Evolutionary conservation across 2,797 vertebrate genomes (phyloP), one percentile per base, ranked within the genome.

Genomic region (Pempheris klunzingeri): DNA sequence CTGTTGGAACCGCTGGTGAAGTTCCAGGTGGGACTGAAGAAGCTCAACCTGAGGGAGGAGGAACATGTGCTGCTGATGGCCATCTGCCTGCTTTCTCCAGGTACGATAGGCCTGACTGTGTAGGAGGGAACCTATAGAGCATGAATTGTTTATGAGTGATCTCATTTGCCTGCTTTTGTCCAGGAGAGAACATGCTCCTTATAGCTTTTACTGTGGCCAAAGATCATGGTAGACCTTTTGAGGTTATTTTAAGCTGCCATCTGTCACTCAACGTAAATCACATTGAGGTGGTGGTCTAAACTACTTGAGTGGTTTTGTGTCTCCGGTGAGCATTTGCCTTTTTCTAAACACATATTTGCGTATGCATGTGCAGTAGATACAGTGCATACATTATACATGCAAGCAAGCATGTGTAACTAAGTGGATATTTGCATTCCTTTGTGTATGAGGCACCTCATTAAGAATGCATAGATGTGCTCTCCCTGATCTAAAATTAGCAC

Each of bases 1-100:
- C 94, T 99, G 86, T 84, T 99, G 4, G 98, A 99, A 90, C 98
- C 98, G 0, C 95, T 99, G 46, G 93, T 99, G 79, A 99, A 98
- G 87, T 99, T 99, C 94, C 98, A 99, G 93, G 92, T 99, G 41
- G 95, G 96, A n/a, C 80, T 99, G 85, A 99, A 99, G 95, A 99
- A 99, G 90, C 94, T 99, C 80, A 95, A 96, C 87, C 94, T 99
- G 32, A 96, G 97, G 0, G 98, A 99, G 80, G 97, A 97, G 81
- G 98, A 99, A 65, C 98, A 99, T 0, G 98, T 99, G 68, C 94
- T 99, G 80, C 97, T 99, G 66, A 99, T 99, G 98, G 97, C 97
- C 90, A 98, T 99, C 95, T 99, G 98, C 90, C 93, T 99, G 81
- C 93, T 99, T 70, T 99, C 98, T 82, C 97, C 98, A 93, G 98